Conservation (phyloP, 64 coral and sea anemone species). For the Acropora tenuis region DNA sequence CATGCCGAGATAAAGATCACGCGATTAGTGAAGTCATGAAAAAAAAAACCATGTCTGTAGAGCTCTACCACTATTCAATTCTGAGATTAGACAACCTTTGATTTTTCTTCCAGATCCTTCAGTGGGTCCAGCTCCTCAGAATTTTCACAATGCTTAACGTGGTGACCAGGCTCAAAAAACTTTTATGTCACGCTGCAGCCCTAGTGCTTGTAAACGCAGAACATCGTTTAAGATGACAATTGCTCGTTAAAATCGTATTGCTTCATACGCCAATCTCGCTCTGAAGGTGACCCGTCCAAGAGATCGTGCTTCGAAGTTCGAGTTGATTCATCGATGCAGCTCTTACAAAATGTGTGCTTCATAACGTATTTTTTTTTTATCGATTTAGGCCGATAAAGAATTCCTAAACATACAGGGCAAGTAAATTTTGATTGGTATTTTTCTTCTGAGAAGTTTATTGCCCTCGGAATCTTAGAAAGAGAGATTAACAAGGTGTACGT, state of each 20-base stretch:
- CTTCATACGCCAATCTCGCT: constrained; percentile 74
- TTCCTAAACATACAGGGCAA: constrained; percentile 85
- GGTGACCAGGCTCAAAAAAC: no score
- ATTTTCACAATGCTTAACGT: no score
- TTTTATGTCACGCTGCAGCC: no score
- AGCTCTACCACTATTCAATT: no score
- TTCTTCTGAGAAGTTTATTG: constrained; percentile 59
- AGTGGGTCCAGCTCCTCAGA: no score
- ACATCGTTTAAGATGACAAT: no score
- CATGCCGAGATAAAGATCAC: no score
- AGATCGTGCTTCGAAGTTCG: constrained; percentile 91
- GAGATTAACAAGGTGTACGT: constrained; percentile 67
- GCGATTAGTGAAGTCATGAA: no score
- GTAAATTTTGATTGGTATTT: constrained; percentile 38
- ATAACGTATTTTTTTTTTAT: constrained; percentile 46
- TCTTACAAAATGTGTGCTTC: constrained; percentile 87
- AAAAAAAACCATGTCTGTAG: no score
- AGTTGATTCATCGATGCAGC: constrained; percentile 89
- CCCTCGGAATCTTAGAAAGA: constrained; percentile 55
- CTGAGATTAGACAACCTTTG: no score
- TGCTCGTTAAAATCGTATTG: background rate
- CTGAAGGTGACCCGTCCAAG: constrained; percentile 65
- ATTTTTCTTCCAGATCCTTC: no score
- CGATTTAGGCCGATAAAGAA: constrained; percentile 91
- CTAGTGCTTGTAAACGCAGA: no score